Evolutionary conservation across 1,140 invertebrate genomes (phyloP), one percentile per base, ranked within the genome.

Genomic region (Fopius arisanus): DNA sequence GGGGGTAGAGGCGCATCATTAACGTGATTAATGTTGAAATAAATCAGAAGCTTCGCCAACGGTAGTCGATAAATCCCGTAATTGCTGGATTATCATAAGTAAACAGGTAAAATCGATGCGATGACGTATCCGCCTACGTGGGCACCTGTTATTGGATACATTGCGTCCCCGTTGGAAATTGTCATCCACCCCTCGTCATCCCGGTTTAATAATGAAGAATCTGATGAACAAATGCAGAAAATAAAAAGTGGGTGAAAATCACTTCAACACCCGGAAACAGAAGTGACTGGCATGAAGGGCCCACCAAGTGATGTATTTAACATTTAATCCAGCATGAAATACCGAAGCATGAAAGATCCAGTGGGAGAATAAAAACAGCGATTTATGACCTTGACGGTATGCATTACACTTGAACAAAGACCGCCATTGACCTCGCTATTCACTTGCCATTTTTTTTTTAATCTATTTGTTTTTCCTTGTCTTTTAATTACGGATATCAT

Each of bases 11-110:
- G 83, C 80, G 82, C 85, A 87, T 87, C 85, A 88, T 88, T 87
- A 87, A 86, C 81, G 82, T 87, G 86, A 87, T 88, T 87, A 88
- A 87, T 87, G 85, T 82, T 82, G 83, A 85, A 87, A 87, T 87
- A 88, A 88, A 88, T 87, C 86, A 88, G 83, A 79, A 84, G 78
- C 78, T 81, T 80, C 81, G 81, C 78, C 83, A 48, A 82, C 81
- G 81, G 81, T 79, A 83, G 80, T 85, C 83, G 84, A 87, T 86
- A 85, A 84, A 86, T 86, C 83, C 83, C 81, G 85, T 87, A 87
- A 87, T 86, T 86, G 83, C 81, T 78, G 82, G 77, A 85, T 86
- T 84, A 86, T 86, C 84, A 84, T 85, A 86, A 86, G 83, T 85
- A 86, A 86, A 87, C 84, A 81, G 81, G 80, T 74, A 83, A 85